phyloP scores from a whole-genome alignment of 2,888 invertebrate species.

The Apodemia hepburni region DNA sequence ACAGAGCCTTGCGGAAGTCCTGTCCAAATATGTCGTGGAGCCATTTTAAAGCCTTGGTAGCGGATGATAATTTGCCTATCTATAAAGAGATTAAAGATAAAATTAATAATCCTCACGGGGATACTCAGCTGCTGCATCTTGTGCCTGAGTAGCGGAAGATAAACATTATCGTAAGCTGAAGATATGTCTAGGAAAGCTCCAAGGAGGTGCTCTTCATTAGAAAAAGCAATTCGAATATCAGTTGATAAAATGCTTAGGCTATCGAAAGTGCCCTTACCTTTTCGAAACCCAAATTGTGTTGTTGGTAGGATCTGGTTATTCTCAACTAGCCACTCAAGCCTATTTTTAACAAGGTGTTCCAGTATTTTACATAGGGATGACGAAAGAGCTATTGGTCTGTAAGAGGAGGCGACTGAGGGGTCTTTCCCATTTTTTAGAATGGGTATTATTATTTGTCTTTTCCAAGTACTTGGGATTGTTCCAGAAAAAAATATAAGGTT shows the following conservation, averaged over 20 bases:
- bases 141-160: not conserved
- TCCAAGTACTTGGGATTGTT: not conserved
- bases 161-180: not conserved
- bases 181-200: not conserved
- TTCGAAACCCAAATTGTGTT: not conserved
- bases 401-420: not conserved
- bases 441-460: not conserved
- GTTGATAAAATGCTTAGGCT: not conserved
- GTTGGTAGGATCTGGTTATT: not conserved
- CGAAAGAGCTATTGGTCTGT: not conserved
- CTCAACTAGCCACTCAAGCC: not conserved
- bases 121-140: slow-evolving; percentile 2
- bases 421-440: not conserved
- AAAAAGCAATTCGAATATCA: not conserved
- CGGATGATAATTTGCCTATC: not conserved
- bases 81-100: not conserved
- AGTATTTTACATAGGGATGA: not conserved
- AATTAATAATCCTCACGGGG: not conserved
- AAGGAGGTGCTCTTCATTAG: not conserved
- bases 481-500: too few species aligned
- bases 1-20: slow-evolving; percentile 17
- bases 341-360: not conserved
- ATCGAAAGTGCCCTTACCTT: not conserved
- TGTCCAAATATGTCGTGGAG: not conserved
- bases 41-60: not conserved